These are phyloP conservation scores for Odocoileus virginianus DNA, from an alignment of 2,113 vertebrate genomes.

Conservation along the genomic window DNA sequence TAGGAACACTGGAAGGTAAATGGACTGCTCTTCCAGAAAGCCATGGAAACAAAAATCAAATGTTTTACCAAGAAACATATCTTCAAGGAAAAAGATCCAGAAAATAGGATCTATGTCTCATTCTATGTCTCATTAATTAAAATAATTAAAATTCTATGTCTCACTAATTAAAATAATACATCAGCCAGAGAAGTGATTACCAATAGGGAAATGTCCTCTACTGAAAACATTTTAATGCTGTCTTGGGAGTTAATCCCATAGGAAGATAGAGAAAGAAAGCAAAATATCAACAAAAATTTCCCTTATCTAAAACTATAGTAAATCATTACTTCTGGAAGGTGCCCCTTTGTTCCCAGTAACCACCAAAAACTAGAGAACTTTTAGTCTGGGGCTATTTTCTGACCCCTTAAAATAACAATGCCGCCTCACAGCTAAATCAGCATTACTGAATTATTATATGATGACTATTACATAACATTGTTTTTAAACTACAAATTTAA, in stretches of 20 bases:
- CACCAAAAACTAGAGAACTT: not conserved
- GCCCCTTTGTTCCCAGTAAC: not conserved
- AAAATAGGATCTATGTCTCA: not conserved
- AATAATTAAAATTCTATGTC: not conserved
- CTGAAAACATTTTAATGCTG: not conserved
- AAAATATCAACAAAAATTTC: not conserved
- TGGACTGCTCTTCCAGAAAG: not conserved
- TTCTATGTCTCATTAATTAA: not conserved
- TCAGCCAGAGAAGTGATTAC: not conserved
- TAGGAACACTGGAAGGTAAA: not conserved
- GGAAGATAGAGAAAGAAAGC: not conserved
- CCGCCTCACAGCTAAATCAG: not conserved
- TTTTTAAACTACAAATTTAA: not conserved
- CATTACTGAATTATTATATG: not conserved
- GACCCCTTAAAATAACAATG: not conserved
- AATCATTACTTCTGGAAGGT: not conserved
- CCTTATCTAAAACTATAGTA: not conserved
- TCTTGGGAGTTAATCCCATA: not conserved
- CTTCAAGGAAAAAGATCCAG: not conserved
- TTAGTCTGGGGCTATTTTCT: not conserved
- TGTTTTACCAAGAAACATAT: not conserved
- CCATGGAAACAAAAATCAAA: not conserved
- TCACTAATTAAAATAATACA: constrained; percentile 1
- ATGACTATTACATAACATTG: not conserved
- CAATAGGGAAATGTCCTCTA: not conserved